Conservation (phyloP, 2,797 vertebrate genomes). For the Scarus forsteni region DNA sequence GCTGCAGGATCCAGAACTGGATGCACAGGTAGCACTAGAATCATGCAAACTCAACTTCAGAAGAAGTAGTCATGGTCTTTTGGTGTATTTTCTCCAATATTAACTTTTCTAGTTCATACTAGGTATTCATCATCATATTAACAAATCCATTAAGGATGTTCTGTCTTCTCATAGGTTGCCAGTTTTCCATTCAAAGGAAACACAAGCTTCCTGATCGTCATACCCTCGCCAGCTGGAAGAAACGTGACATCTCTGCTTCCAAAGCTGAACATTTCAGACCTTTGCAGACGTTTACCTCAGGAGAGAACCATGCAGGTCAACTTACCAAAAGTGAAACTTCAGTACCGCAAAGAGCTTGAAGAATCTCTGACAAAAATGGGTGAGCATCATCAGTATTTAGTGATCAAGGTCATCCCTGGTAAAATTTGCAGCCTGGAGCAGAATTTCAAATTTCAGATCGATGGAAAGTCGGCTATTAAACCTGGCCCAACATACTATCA, state of each 20-base stretch:
- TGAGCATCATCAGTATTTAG: slow-evolving; percentile 65
- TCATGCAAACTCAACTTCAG: no score
- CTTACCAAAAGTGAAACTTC: slow-evolving; percentile 91
- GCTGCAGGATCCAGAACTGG: slow-evolving; percentile 82
- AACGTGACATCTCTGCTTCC: slow-evolving; percentile 84
- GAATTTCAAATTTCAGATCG: no score
- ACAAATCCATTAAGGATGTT: neutral
- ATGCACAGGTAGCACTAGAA: slow-evolving; percentile 84
- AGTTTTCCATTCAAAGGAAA: slow-evolving; percentile 92
- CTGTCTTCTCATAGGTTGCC: slow-evolving; percentile 84
- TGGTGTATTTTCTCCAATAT: no score
- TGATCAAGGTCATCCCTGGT: no score
- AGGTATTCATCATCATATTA: no score
- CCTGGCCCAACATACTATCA: no score
- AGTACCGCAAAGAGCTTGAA: slow-evolving; percentile 87
- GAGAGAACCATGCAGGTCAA: slow-evolving; percentile 88
- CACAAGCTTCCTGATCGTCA: slow-evolving; percentile 89
- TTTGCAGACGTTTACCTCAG: slow-evolving; percentile 82
- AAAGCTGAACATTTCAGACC: slow-evolving; percentile 84
- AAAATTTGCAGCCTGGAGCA: no score
- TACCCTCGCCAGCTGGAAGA: slow-evolving; percentile 79
- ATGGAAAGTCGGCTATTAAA: no score
- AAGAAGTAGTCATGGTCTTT: no score
- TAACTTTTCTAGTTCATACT: no score
- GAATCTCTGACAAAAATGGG: slow-evolving; percentile 87